Percentiles rank a stretch among this genome's conserved stretches.
Evolutionary conservation across 1,140 invertebrate species (phyloP).

Genomic region (Bombus vancouverensis): DNA sequence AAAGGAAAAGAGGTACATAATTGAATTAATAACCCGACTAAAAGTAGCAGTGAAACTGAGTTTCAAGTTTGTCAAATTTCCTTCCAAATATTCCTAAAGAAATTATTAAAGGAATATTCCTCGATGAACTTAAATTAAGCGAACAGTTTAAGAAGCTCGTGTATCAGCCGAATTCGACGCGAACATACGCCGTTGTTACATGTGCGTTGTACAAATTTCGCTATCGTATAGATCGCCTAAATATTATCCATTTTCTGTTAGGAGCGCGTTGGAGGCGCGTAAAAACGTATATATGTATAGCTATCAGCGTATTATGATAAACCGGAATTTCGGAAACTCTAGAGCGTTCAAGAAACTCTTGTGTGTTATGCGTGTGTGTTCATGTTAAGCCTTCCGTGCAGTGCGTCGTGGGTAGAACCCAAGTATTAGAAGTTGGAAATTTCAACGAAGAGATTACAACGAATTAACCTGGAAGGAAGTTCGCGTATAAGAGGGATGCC

Average conservation of each 20-base stretch:
- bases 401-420: conserved; percentile 30
- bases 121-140: too few relatives aligned
- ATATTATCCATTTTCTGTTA: background rate
- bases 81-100: too few relatives aligned
- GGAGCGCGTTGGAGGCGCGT: background rate
- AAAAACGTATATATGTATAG: background rate
- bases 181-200: too few relatives aligned
- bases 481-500: conserved; percentile 27
- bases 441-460: conserved; percentile 62
- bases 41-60: too few relatives aligned
- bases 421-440: conserved; percentile 65
- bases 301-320: conserved; percentile 12
- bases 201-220: background rate
- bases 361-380: background rate
- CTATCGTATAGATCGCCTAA: too few relatives aligned
- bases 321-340: conserved; percentile 18
- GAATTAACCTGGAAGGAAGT: conserved; percentile 60
- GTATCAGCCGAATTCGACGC: too few relatives aligned
- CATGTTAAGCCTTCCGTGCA: conserved; percentile 39
- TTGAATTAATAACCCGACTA: too few relatives aligned
- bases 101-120: too few relatives aligned
- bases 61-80: too few relatives aligned
- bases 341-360: background rate
- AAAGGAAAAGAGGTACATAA: too few relatives aligned
- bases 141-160: too few relatives aligned